These are phyloP conservation scores for Trichogramma dendrolimi DNA, from an alignment of 2,888 invertebrate genomes.

Conservation along the genomic window DNA sequence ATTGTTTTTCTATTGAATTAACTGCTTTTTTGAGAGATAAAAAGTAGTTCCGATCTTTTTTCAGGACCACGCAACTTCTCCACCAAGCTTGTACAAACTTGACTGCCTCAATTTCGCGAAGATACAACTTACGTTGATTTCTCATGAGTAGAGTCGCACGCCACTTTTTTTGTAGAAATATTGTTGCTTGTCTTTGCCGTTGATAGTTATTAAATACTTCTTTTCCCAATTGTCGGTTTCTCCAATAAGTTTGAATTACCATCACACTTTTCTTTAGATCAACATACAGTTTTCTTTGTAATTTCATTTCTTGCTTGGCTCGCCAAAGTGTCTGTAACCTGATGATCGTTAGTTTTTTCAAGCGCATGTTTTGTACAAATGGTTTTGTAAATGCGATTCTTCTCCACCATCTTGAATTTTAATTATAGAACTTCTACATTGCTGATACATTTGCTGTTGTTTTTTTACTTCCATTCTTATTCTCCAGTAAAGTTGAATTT, in stretches of 20 bases:
- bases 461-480: constrained; percentile 43
- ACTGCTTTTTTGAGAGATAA: constrained; percentile 45
- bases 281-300: constrained; percentile 49
- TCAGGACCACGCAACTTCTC: constrained; percentile 49
- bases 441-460: constrained; percentile 34
- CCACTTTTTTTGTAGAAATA: constrained; percentile 47
- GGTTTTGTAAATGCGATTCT: constrained; percentile 43
- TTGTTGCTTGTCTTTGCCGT: constrained; percentile 41
- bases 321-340: constrained; percentile 55
- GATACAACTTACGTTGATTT: constrained; percentile 50
- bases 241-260: constrained; percentile 55
- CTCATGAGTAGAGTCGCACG: constrained; percentile 43
- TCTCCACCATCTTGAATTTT: constrained; percentile 57
- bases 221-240: constrained; percentile 45
- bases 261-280: constrained; percentile 49
- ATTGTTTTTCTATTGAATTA: constrained; percentile 36
- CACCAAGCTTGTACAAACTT: constrained; percentile 52
- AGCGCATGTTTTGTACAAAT: constrained; percentile 37
- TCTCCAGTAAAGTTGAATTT: constrained; percentile 61
- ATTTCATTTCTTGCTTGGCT: constrained; percentile 49
- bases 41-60: constrained; percentile 48
- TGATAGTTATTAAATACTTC: constrained; percentile 40
- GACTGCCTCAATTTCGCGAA: constrained; percentile 38
- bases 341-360: constrained; percentile 43
- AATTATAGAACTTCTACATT: constrained; percentile 37